Evolutionary conservation across 2,113 vertebrate genomes (phyloP), one percentile per base, ranked within the genome.

Genomic region (Chaenocephalus aceratus): DNA sequence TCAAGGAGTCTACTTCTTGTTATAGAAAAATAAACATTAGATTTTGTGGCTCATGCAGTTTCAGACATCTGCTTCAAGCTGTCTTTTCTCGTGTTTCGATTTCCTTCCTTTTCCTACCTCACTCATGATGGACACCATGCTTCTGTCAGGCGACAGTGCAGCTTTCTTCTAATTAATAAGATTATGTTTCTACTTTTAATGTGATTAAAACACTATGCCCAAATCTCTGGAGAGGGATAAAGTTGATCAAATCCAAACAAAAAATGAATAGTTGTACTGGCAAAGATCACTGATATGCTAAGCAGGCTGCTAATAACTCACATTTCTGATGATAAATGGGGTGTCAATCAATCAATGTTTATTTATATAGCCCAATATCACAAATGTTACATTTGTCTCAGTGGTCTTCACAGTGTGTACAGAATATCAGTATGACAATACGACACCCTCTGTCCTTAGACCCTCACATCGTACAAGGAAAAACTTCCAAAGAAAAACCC

Each of bases 11-110:
- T 34, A 23, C 36, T 46, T 61, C 21, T 66, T 59, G 13, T 52
- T 44, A 36, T 21, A 75, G 21, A 54, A 73, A 82, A 26, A 26
- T 26, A 26, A 26, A 26, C 26, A 88, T 58, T 51, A 84, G 71
- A 82, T 77, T 72, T 44, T 49, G n/a, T 45, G 10, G 41, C 44
- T 46, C 10, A 3, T 16, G 72, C 10, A 41, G 54, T 51, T 69
- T 77, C 44, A 61, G 48, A 72, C 61, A 68, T 65, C 48, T 56
- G 64, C 72, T 13, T 11, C 30, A 54, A 58, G 18, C 46, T 56
- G 44, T 52, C 57, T 72, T 53, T 23, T 60, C 72, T 80, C 8
- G 6, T 49, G 15, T 80, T 65, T 68, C 52, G 54, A 48, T 66
- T 69, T 82, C 67, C 18, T 46, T 46, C 46, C 26, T 52, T 77